A percentile compares a stretch with the other conserved stretches of the same genome.
Conservation (phyloP, 2,888 invertebrate genomes). For the Azorinus chamasolen region DNA sequence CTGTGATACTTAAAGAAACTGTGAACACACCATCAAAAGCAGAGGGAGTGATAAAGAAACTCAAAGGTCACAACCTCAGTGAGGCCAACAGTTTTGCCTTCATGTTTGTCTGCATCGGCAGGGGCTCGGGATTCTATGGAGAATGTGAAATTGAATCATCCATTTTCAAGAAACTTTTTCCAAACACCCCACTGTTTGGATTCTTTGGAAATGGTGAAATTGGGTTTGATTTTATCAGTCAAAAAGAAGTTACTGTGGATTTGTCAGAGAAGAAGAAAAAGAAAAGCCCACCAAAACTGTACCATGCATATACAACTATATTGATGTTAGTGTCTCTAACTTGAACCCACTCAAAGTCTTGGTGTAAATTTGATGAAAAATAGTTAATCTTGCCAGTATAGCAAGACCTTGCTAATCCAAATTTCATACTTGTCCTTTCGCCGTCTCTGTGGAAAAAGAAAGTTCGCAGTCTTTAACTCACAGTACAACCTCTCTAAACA, state of each 20-base stretch:
- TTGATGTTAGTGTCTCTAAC: conserved; percentile 72
- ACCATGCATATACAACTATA: conserved; percentile 80
- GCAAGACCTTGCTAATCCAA: too few relatives aligned
- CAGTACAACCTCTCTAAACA: too few relatives aligned
- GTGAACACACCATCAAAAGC: conserved; percentile 62
- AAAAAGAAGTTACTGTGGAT: background rate
- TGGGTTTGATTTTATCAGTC: conserved; percentile 78
- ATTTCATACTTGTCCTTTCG: too few relatives aligned
- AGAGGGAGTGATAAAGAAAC: conserved; percentile 66
- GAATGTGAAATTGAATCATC: conserved; percentile 85
- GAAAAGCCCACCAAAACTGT: conserved; percentile 68
- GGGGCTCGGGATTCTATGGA: conserved; percentile 82
- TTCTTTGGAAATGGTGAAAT: conserved; percentile 87
- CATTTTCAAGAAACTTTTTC: conserved; percentile 86
- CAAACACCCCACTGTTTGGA: conserved; percentile 87
- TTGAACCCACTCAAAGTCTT: too few relatives aligned
- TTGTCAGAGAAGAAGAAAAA: conserved; percentile 28
- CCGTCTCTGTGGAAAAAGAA: too few relatives aligned
- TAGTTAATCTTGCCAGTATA: too few relatives aligned
- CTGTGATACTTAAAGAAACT: conserved; percentile 70
- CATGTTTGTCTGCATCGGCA: conserved; percentile 87
- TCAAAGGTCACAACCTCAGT: conserved; percentile 70
- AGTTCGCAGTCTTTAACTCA: too few relatives aligned
- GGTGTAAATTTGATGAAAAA: too few relatives aligned
- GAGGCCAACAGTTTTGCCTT: conserved; percentile 83